These are phyloP conservation scores for Geotrypetes seraphini DNA, from an alignment of 2,797 vertebrate genomes.

Conservation along the genomic window DNA sequence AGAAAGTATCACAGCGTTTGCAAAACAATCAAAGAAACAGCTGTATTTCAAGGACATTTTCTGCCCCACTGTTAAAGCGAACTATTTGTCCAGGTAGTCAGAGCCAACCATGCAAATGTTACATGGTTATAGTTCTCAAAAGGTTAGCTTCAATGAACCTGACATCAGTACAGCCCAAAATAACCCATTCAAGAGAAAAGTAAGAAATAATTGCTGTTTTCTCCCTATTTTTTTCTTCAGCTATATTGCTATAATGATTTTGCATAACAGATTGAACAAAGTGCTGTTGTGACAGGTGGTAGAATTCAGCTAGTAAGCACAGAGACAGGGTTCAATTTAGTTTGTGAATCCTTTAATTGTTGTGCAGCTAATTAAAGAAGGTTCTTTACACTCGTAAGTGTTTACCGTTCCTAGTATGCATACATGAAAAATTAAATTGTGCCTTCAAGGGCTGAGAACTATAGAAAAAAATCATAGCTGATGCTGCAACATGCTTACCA, in stretches of 20 bases:
- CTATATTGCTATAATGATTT: slow-evolving; percentile 91
- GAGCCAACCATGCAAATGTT: slow-evolving; percentile 53
- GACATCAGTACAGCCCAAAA: slow-evolving; percentile 94
- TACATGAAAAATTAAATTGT: slow-evolving; percentile 82
- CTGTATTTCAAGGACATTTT: slow-evolving; percentile 19
- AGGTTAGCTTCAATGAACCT: slow-evolving; percentile 80
- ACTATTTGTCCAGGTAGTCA: slow-evolving; percentile 36
- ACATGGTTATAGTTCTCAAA: slow-evolving; percentile 65
- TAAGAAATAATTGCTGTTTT: slow-evolving; percentile 99
- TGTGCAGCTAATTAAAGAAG: slow-evolving; percentile 96
- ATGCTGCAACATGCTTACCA: slow-evolving; percentile 75
- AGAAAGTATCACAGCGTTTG: slow-evolving; percentile 5
- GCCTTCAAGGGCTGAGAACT: slow-evolving; percentile 79
- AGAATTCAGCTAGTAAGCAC: slow-evolving; percentile 94
- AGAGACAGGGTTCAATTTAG: slow-evolving; percentile 99
- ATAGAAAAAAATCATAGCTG: slow-evolving; percentile 77
- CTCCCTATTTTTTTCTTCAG: slow-evolving; percentile 68
- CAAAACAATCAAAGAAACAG: slow-evolving; percentile 39
- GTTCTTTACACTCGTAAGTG: slow-evolving; percentile 85
- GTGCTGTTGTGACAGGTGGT: slow-evolving; percentile 98
- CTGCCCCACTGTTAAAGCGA: slow-evolving; percentile 34
- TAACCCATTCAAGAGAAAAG: slow-evolving; percentile 92
- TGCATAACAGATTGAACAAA: slow-evolving; percentile 95
- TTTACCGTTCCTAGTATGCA: slow-evolving; percentile 84
- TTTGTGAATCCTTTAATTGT: slow-evolving; percentile 99